Base-by-base conservation (phyloP, 2,888 invertebrate species). In the Pegoplata infirma region DNA sequence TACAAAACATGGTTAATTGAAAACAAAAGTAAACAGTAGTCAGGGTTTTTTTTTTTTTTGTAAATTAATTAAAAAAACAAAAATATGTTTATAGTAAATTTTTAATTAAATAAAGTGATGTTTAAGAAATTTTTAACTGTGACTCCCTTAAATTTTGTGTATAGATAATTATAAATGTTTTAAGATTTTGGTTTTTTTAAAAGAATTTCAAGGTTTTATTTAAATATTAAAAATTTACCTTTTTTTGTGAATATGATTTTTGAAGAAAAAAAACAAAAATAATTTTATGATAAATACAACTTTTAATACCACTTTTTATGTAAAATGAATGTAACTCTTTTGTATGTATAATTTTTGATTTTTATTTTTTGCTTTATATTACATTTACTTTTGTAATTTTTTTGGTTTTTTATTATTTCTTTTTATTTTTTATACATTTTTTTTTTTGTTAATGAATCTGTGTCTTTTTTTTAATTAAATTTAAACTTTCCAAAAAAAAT, bases 61-160 rank as follows among this genome's bases (percentile, higher is more conserved):
- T 74, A 72, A 59, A 69, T 80, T 72, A 78, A 82, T 68, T n/a
- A n/a, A 74, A 76, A 61, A 55, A 66, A 66, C 51, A 59, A n/a
- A n/a, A n/a, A n/a, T n/a, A n/a, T n/a, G 55, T 10, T 64, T 66
- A 78, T n/a, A n/a, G n/a, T 75, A 28, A 72, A 66, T 58, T 67
- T 58, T 68, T 28, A 67, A 21, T 67, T 44, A 67, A 68, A 64
- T 44, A 63, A 32, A 49, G 46, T 53, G 55, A 58, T 68, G 53
- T 47, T 58, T 58, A 49, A n/a, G 16, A 14, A 67, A 36, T 23
- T 49, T 16, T 12, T 49, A n/a, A n/a, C n/a, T n/a, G n/a, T n/a
- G 32, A n/a, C 16, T 32, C 47, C 56, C 47, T 12, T 47, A 36
- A 55, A 75, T 59, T 53, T 36, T 51, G 58, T 51, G 17, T 40